Percentiles rank a stretch among this genome's conserved stretches.
These are phyloP conservation scores for Podocnemis expansa DNA, from an alignment of 2,113 vertebrate species.

Conservation along the genomic window DNA sequence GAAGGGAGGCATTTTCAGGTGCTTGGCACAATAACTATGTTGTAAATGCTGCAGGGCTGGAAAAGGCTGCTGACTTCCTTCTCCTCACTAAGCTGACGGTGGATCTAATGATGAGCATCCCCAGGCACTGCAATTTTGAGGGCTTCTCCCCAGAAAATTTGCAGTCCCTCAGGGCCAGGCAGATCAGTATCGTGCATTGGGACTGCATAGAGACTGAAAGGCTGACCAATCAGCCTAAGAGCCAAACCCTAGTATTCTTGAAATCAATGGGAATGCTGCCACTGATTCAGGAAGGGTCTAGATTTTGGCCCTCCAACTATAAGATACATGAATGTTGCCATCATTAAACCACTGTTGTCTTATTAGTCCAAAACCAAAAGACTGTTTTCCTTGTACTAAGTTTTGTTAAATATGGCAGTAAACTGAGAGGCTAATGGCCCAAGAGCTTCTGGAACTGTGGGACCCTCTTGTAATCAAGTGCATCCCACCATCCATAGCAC, in stretches of 20 bases:
- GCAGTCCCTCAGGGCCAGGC: background rate
- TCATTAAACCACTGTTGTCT: background rate
- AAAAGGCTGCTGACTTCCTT: background rate
- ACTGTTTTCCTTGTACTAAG: background rate
- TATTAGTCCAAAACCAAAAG: background rate
- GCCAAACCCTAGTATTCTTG: accelerated
- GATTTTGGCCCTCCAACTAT: background rate
- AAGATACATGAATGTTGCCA: background rate
- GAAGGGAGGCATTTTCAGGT: background rate
- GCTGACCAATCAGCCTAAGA: background rate
- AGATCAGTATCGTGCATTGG: background rate
- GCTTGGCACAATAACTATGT: background rate
- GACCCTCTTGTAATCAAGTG: background rate
- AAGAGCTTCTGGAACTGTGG: background rate
- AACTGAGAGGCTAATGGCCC: background rate
- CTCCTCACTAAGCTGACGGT: background rate
- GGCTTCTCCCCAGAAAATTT: background rate
- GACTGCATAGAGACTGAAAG: background rate
- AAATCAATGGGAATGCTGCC: background rate
- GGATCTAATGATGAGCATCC: background rate
- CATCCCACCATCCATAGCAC: background rate
- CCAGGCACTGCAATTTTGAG: background rate
- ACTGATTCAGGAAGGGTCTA: background rate
- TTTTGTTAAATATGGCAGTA: background rate
- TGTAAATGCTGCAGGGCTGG: background rate